A percentile compares a stretch with the other conserved stretches of the same genome.
phyloP scores from a whole-genome alignment of 2,888 invertebrate genomes.

The Xestia sexstrigata region DNA sequence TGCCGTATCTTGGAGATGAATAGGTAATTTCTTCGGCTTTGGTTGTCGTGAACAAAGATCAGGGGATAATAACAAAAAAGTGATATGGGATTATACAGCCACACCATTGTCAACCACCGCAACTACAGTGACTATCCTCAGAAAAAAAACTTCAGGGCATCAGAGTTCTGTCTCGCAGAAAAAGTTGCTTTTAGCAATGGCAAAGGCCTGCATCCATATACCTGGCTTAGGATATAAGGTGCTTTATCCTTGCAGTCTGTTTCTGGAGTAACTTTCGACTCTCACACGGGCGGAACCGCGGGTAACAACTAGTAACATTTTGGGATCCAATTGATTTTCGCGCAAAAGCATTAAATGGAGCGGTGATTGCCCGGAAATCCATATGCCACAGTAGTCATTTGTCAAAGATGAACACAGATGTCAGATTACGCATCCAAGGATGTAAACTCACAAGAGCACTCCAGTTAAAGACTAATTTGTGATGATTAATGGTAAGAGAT shows the following conservation, averaged over 20 bases:
- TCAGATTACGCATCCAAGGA: constrained; percentile 6
- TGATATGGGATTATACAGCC: neutral
- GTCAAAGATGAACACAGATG: neutral
- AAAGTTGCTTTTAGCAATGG: neutral
- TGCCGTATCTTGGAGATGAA: neutral
- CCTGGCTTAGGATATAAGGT: no score
- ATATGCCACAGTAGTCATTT: neutral
- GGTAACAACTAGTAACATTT: neutral
- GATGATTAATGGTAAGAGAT: constrained; percentile 9
- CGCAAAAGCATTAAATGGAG: neutral
- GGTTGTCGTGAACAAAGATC: neutral
- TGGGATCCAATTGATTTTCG: neutral
- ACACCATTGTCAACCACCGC: neutral
- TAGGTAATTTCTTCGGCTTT: neutral
- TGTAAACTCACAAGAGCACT: constrained; percentile 14
- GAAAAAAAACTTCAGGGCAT: neutral
- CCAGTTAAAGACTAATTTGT: neutral
- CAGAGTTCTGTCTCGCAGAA: neutral
- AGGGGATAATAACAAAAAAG: neutral
- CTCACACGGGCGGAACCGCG: neutral
- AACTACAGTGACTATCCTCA: neutral
- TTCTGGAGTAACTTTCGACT: neutral
- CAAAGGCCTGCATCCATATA: no score
- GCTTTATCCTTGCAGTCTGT: no score
- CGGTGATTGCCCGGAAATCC: neutral